A percentile compares a stretch with the other conserved stretches of the same genome.
These are phyloP conservation scores for Ladona fulva DNA, from an alignment of 1,140 invertebrate genomes.

Conservation along the genomic window DNA sequence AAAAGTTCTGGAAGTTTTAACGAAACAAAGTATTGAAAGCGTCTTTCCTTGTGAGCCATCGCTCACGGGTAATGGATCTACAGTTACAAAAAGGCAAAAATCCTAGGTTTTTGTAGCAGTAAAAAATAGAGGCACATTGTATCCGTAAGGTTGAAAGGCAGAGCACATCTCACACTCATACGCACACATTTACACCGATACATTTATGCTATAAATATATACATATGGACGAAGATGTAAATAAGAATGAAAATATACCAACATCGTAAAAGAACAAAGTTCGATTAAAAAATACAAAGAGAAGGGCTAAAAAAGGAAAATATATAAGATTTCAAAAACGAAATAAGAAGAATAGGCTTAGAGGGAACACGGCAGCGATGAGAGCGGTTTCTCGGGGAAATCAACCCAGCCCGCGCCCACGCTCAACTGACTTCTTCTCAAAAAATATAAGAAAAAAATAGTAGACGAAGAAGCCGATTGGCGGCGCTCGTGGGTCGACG, in stretches of 20 bases:
- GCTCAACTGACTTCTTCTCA: not conserved
- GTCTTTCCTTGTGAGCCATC: too few species aligned
- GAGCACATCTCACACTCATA: not conserved
- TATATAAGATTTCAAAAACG: not conserved
- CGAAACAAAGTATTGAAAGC: too few species aligned
- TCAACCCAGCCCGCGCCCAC: not conserved
- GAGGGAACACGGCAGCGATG: not conserved
- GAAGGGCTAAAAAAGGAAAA: constrained; percentile 1
- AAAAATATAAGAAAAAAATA: constrained; percentile 21
- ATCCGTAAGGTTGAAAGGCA: not conserved
- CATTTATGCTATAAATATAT: not conserved
- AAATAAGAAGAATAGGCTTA: constrained; percentile 3
- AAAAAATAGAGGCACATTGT: too few species aligned
- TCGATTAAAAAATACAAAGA: not conserved
- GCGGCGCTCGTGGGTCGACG: not conserved
- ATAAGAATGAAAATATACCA: not conserved
- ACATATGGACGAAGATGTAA: not conserved
- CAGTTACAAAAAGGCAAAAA: too few species aligned
- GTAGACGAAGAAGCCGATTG: constrained; percentile 14
- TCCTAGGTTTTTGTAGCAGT: too few species aligned
- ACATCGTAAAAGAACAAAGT: not conserved
- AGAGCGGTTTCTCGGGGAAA: not conserved
- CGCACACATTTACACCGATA: not conserved
- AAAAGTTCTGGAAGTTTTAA: too few species aligned
- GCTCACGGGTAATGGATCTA: too few species aligned